Base-by-base conservation (phyloP, 2,113 vertebrate species). In the Delphinus delphis region DNA sequence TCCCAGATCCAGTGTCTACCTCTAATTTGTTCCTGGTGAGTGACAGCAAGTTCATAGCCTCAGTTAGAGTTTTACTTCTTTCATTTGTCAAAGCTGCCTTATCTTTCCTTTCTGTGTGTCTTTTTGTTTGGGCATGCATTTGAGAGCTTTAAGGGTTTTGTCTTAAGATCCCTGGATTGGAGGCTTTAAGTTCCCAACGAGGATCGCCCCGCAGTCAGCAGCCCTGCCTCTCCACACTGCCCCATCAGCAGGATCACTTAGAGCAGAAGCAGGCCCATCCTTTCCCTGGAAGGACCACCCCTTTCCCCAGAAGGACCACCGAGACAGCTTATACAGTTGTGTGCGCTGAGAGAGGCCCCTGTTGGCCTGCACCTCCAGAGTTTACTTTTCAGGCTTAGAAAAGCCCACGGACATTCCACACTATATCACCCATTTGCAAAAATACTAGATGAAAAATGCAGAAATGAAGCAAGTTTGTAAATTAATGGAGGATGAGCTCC, bases 151-250 rank as follows among this genome's bases (percentile, higher is more conserved):
- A 68, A 62, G 10, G 5, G 13, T 91, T 92, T 97, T 81, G 53
- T 25, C 12, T 77, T 89, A 58, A 90, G 71, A 92, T 58, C 11
- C 50, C 21, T 53, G 41, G 68, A 68, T 62, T 93, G 28, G 28
- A 73, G 38, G 8, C n/a, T 96, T 93, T 79, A 55, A 65, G 44
- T 63, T 82, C 55, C 15, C 33, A 10, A 25, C 1, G 4, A 89
- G n/a, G 41, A 65, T 81, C 53, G 15, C 2, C 7, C 26, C n/a
- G 38, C 15, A 68, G 33, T 60, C 44, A 36, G 62, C 11, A n/a
- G 50, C 9, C 6, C 14, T 62, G 28, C 3, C 21, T 74, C 9
- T 33, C 8, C 0, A 0, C 0, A 0, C 10, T 31, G 55, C 5
- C 26, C 18, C 3, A 1, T 28, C 28, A 82, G 36, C 23, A 70